Evolutionary conservation across 1,140 invertebrate genomes (phyloP).

Genomic region (Drosophila saltans): DNA sequence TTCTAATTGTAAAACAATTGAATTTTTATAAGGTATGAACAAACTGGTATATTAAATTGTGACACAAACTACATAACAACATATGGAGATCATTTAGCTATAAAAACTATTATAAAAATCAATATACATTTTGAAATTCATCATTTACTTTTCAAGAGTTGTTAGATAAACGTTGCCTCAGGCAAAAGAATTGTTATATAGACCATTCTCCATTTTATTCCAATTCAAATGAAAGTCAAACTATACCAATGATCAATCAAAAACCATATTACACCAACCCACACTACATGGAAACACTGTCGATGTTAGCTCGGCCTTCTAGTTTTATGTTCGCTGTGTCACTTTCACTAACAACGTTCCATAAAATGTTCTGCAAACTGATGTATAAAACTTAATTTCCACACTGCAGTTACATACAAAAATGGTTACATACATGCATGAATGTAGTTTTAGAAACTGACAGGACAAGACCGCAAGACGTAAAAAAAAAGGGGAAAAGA

Average conservation of each 20-base stretch:
- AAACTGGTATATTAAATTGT: too few species aligned
- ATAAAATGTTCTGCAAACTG: conserved; percentile 57
- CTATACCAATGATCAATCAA: not conserved
- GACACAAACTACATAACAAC: too few species aligned
- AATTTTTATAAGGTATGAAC: too few species aligned
- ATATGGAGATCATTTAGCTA: too few species aligned
- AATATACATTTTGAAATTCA: too few species aligned
- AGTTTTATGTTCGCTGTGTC: not conserved
- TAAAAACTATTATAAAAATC: too few species aligned
- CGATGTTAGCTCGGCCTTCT: not conserved
- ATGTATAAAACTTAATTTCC: conserved; percentile 70
- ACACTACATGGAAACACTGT: not conserved
- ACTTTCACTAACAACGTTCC: conserved; percentile 8
- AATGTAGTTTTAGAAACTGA: conserved; percentile 41
- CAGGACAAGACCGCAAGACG: conserved; percentile 54
- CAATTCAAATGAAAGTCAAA: too few species aligned
- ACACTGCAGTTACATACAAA: conserved; percentile 38
- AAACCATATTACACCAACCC: not conserved
- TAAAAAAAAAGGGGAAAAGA: conserved; percentile 16
- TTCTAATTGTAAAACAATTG: too few species aligned
- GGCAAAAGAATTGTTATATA: too few species aligned
- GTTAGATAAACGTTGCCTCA: too few species aligned
- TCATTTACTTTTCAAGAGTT: too few species aligned
- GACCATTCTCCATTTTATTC: too few species aligned
- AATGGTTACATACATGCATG: not conserved